These are phyloP conservation scores for Chrosomus eos DNA, from an alignment of 2,797 vertebrate species.

Conservation along the genomic window DNA sequence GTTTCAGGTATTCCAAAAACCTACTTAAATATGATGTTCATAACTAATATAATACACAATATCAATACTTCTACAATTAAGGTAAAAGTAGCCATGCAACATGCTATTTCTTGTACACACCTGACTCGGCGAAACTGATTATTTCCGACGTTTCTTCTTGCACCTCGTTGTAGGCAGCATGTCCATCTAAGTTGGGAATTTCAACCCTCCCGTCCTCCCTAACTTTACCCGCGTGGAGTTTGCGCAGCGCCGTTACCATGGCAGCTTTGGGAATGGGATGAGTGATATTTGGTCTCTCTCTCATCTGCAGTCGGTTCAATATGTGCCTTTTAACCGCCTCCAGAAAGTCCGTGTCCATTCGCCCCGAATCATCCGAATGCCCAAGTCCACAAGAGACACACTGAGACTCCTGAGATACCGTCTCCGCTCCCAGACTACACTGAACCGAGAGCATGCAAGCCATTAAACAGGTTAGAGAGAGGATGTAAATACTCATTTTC, in stretches of 20 bases:
- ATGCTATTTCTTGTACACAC: constrained; percentile 75
- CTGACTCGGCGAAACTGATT: constrained; percentile 98
- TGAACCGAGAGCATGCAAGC: constrained; percentile 74
- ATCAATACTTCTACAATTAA: neutral
- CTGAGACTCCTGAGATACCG: constrained; percentile 79
- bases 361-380: constrained; percentile 83
- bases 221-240: constrained; percentile 94
- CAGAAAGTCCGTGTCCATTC: constrained; percentile 88
- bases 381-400: constrained; percentile 91
- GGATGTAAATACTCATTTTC: constrained; percentile 72
- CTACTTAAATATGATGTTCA: neutral
- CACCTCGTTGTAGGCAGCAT: constrained; percentile 85
- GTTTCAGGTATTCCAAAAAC: neutral
- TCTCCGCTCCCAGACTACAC: constrained; percentile 74
- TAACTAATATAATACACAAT: neutral
- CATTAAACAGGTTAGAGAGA: constrained; percentile 66
- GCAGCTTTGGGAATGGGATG: constrained; percentile 95
- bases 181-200: constrained; percentile 93
- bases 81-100: neutral
- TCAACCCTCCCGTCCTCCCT: constrained; percentile 93
- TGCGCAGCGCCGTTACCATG: constrained; percentile 95
- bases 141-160: constrained; percentile 93
- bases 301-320: constrained; percentile 92
- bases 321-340: constrained; percentile 98
- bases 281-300: constrained; percentile 95